Evolutionary conservation across 2,797 vertebrate genomes (phyloP).

Genomic region (Catamblyrhynchus diadema): DNA sequence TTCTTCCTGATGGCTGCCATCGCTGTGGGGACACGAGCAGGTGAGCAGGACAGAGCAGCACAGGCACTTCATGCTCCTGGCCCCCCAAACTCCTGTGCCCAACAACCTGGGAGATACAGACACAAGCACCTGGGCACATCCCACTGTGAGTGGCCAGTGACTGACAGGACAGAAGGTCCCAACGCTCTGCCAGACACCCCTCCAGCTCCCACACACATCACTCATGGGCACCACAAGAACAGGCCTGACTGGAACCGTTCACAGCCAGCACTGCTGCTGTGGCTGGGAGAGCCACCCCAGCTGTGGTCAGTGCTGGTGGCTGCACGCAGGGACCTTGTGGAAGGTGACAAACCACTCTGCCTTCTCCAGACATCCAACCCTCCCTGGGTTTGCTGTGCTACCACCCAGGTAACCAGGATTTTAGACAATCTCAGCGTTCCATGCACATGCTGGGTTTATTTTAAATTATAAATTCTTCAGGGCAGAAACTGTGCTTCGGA

Average conservation of each 20-base stretch:
- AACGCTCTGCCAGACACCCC: not conserved
- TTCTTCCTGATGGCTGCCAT: constrained; percentile 99
- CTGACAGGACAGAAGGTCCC: not conserved
- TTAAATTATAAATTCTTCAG: not conserved
- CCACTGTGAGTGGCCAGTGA: fast-evolving
- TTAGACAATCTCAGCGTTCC: fast-evolving
- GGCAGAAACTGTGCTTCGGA: not conserved
- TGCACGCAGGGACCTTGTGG: fast-evolving
- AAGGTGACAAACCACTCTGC: not conserved
- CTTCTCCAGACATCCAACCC: not conserved
- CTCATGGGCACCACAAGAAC: not conserved
- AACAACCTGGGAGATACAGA: fast-evolving
- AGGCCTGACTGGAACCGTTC: not conserved
- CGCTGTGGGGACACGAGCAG: constrained; percentile 63
- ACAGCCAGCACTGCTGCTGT: not conserved
- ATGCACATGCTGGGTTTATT: not conserved
- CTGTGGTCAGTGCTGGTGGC: fast-evolving
- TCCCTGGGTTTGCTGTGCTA: not conserved
- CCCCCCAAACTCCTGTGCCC: fast-evolving
- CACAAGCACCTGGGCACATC: not conserved
- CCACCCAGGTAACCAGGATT: not conserved
- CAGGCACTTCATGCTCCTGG: fast-evolving
- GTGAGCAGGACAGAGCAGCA: not conserved
- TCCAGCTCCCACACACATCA: not conserved
- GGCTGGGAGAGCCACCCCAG: not conserved